phyloP scores from a whole-genome alignment of 2,113 vertebrate genomes.

The Lepisosteus oculatus region DNA sequence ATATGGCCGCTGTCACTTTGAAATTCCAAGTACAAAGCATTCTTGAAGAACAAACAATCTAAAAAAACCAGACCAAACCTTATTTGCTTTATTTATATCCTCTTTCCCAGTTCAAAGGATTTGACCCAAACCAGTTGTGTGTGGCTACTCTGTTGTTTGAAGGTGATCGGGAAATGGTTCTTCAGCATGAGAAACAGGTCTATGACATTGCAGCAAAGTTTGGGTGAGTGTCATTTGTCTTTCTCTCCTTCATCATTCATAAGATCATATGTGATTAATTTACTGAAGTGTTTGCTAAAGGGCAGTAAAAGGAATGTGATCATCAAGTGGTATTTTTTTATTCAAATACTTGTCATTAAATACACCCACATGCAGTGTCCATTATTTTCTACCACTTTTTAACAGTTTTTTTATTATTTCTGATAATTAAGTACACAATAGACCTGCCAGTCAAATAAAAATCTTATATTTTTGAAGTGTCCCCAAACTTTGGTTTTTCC shows the following conservation, averaged over 20 bases:
- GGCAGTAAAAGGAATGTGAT: too few species aligned
- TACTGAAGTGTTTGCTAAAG: too few species aligned
- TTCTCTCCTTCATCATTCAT: too few species aligned
- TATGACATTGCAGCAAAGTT: constrained; percentile 98
- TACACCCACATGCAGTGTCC: too few species aligned
- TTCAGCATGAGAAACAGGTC: constrained; percentile 98
- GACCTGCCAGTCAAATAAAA: too few species aligned
- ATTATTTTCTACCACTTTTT: too few species aligned
- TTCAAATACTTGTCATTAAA: too few species aligned
- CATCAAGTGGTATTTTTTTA: too few species aligned
- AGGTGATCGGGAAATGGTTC: constrained; percentile 90
- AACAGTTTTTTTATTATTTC: background rate
- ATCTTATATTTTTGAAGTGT: background rate
- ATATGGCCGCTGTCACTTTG: background rate
- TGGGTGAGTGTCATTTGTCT: constrained; percentile 69
- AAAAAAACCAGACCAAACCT: too few species aligned
- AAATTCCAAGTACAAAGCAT: too few species aligned
- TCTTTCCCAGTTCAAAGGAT: constrained; percentile 91
- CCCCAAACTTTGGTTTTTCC: background rate
- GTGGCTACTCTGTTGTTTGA: constrained; percentile 95
- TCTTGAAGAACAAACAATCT: too few species aligned
- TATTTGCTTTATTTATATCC: constrained; percentile 5
- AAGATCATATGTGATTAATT: too few species aligned
- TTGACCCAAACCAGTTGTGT: constrained; percentile 85
- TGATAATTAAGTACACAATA: background rate